Conservation (phyloP, 2,888 invertebrate genomes). For the Diarsia mendica region DNA sequence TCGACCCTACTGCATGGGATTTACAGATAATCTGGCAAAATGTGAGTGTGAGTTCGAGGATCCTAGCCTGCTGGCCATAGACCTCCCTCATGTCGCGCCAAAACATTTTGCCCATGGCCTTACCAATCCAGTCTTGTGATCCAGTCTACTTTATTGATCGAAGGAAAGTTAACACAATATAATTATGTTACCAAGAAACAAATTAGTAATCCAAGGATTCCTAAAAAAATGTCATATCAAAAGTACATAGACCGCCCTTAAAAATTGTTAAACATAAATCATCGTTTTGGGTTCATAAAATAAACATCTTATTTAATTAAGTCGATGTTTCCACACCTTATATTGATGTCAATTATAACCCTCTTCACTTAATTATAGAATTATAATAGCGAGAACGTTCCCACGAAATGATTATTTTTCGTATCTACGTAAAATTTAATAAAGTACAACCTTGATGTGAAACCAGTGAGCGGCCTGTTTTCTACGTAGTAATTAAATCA, state of each 20-base stretch:
- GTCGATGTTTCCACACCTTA: constrained; percentile 6
- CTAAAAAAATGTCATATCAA: too few relatives aligned
- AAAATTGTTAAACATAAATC: not conserved
- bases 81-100: too few relatives aligned
- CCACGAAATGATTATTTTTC: constrained; percentile 51
- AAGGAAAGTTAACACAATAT: too few relatives aligned
- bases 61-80: too few relatives aligned
- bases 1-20: not conserved
- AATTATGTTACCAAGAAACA: too few relatives aligned
- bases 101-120: too few relatives aligned
- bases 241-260: not conserved
- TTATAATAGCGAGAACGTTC: constrained; percentile 39
- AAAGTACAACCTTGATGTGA: constrained; percentile 37
- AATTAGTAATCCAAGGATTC: too few relatives aligned
- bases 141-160: too few relatives aligned
- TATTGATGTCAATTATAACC: constrained; percentile 32
- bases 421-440: constrained; percentile 53
- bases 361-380: constrained; percentile 46
- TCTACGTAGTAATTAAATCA: constrained; percentile 58
- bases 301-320: constrained; percentile 34
- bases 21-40: not conserved
- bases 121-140: too few relatives aligned
- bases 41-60: not conserved
- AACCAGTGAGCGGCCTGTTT: constrained; percentile 52
- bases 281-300: not conserved